Conservation (phyloP, 2,888 invertebrate genomes). For the Doris montereyensis region DNA sequence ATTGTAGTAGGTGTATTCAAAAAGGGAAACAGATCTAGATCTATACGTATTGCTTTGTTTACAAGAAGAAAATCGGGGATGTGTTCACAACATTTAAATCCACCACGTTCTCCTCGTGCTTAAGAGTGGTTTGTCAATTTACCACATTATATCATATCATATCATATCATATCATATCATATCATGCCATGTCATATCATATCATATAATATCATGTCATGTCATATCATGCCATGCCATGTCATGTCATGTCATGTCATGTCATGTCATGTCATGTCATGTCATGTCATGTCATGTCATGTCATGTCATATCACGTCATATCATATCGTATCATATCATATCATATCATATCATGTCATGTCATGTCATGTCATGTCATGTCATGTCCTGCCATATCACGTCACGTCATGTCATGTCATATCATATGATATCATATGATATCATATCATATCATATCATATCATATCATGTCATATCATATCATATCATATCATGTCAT, state of each 20-base stretch:
- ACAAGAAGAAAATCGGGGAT: too few relatives aligned
- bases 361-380: conserved; percentile 1
- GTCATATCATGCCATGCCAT: neutral
- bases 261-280: conserved; percentile 8
- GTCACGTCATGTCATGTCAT: neutral
- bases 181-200: too few relatives aligned
- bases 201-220: too few relatives aligned
- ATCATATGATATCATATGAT: neutral
- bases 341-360: neutral
- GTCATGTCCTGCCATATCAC: neutral
- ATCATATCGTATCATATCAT: conserved; percentile 3
- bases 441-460: neutral
- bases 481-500: neutral
- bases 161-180: too few relatives aligned
- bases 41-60: too few relatives aligned
- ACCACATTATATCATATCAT: too few relatives aligned
- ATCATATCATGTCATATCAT: neutral
- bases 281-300: neutral
- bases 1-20: too few relatives aligned
- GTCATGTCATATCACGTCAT: neutral
- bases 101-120: too few relatives aligned
- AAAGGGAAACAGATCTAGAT: too few relatives aligned
- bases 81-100: too few relatives aligned
- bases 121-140: too few relatives aligned
- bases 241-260: neutral